Conservation (phyloP, 2,797 vertebrate genomes). For the Rallus crepitans region DNA sequence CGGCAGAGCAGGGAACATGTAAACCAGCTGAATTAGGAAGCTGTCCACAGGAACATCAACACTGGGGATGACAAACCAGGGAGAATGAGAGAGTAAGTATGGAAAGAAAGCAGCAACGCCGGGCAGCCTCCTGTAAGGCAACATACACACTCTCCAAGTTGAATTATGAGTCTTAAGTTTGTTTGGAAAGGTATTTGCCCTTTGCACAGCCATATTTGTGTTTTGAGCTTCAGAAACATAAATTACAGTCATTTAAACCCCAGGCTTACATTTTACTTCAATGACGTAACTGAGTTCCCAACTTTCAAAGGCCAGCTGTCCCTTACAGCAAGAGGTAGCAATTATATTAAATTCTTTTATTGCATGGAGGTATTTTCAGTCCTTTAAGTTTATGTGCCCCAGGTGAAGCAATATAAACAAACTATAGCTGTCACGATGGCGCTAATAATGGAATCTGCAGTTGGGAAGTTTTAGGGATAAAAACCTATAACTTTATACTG, state of each 20-base stretch:
- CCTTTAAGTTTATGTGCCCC: constrained; percentile 61
- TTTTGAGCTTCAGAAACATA: constrained; percentile 61
- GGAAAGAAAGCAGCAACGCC: neutral
- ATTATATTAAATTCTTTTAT: constrained; percentile 62
- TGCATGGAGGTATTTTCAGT: constrained; percentile 46
- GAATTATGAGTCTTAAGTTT: constrained; percentile 38
- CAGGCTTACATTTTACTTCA: constrained; percentile 63
- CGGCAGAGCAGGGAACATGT: neutral
- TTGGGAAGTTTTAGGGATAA: constrained; percentile 69
- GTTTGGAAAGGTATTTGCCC: constrained; percentile 64
- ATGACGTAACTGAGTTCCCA: constrained; percentile 49
- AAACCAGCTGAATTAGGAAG: neutral
- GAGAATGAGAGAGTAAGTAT: neutral
- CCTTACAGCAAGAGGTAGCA: constrained; percentile 68
- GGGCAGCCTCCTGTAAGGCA: neutral
- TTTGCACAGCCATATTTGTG: constrained; percentile 63
- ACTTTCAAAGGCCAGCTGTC: constrained; percentile 62
- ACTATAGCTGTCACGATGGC: constrained; percentile 5
- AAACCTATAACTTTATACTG: constrained; percentile 51
- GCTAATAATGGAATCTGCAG: constrained; percentile 43
- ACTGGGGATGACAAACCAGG: neutral
- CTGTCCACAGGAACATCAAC: neutral
- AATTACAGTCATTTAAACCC: constrained; percentile 62
- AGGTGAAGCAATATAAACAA: constrained; percentile 34
- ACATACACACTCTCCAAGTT: neutral